Conservation (phyloP, 1,140 invertebrate genomes). For the Microplitis demolitor region DNA sequence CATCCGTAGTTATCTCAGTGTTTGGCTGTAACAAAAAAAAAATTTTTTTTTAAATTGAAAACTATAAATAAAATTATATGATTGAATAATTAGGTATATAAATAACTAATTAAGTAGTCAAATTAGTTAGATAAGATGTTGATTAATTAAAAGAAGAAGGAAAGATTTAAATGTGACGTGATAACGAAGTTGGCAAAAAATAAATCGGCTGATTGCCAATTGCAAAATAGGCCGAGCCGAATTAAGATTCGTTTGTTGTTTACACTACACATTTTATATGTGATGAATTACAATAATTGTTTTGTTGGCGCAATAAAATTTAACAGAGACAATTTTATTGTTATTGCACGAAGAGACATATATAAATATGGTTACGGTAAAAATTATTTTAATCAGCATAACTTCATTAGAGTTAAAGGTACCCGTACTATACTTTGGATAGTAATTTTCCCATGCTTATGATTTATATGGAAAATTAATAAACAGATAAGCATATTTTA, state of each 20-base stretch:
- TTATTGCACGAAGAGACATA: too few relatives aligned
- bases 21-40: background rate
- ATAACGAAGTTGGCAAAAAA: background rate
- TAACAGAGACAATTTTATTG: background rate
- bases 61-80: too few relatives aligned
- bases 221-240: constrained; percentile 35
- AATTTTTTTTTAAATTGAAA: too few relatives aligned
- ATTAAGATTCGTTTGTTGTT: constrained; percentile 27
- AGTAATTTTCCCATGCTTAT: too few relatives aligned
- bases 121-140: background rate
- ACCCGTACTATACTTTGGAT: too few relatives aligned
- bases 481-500: too few relatives aligned
- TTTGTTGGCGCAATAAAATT: background rate
- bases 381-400: too few relatives aligned
- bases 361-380: too few relatives aligned
- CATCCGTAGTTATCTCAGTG: background rate
- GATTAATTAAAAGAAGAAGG: background rate
- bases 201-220: constrained; percentile 38
- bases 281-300: background rate
- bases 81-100: background rate
- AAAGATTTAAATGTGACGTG: too few relatives aligned
- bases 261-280: too few relatives aligned
- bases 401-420: too few relatives aligned
- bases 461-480: too few relatives aligned
- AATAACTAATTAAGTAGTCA: background rate